Base-by-base conservation (phyloP, 2,797 vertebrate genomes). In the Molossus alvarezi region DNA sequence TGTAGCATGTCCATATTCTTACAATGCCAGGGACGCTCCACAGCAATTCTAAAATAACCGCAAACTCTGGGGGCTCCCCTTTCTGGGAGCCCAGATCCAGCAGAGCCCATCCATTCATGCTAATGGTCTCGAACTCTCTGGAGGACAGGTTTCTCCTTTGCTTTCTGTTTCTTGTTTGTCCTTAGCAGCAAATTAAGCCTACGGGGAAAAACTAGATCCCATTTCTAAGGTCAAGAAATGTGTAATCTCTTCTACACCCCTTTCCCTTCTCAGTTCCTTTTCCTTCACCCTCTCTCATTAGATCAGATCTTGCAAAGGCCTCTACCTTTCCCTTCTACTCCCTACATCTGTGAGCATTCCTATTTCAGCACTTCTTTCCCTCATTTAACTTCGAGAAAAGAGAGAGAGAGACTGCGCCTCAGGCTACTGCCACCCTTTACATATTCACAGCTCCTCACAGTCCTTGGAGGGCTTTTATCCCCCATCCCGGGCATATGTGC, bases 141-240 rank as follows among this genome's bases (percentile, higher is more conserved):
- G 29, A 67, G 37, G 21, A 48, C 37, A 60, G 9, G 11, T 20
- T 62, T 67, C 64, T 29, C 71, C 45, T 65, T 25, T 17, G 2
- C 53, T 53, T 51, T 58, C 37, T 3, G 10, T 73, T 71, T 82
- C 75, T 58, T 64, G 51, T 15, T 53, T 86, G 57, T n/a, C 45
- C 29, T 17, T 94, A 84, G 25, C 4, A 79, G n/a, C 15, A 71
- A 81, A 58, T n/a, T 48, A 64, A 71, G 57, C 80, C 65, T 27
- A 8, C 6, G 33, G 73, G 71, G 57, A 55, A 27, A 90, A 69
- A 60, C 41, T 25, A 69, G 45, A 64, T 23, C 37, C 67, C 37
- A 51, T 57, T 75, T 92, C 77, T 88, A 69, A 94, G 13, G 65
- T 62, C 9, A 17, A 80, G 12, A 80, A 86, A 41, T 1, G 29